Evolutionary conservation across 1,140 invertebrate species (phyloP).

Genomic region (Venturia canescens): DNA sequence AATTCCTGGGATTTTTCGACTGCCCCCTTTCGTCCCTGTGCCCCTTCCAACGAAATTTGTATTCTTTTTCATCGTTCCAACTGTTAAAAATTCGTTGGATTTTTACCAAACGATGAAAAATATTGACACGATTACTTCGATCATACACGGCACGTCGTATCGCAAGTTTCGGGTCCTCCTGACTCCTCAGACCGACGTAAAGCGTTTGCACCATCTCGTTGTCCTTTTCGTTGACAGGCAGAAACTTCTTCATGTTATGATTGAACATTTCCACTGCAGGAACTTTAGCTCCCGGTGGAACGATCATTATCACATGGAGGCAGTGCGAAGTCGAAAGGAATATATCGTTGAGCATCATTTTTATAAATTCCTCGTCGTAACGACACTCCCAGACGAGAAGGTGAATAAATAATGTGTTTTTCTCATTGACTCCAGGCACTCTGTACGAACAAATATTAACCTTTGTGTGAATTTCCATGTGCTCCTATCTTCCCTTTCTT

Average conservation of each 20-base stretch:
- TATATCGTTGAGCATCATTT: slow-evolving; percentile 75
- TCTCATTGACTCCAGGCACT: slow-evolving; percentile 68
- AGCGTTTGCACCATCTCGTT: slow-evolving; percentile 57
- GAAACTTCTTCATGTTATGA: slow-evolving; percentile 57
- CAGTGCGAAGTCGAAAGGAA: slow-evolving; percentile 77
- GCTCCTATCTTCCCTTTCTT: neutral
- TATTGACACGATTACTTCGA: neutral
- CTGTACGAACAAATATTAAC: slow-evolving; percentile 46
- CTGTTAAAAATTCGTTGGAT: neutral
- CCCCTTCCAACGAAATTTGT: too few relatives aligned
- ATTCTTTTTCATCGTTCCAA: too few relatives aligned
- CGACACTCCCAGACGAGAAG: slow-evolving; percentile 75
- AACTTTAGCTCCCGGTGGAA: slow-evolving; percentile 71
- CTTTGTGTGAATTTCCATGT: neutral
- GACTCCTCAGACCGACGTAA: slow-evolving; percentile 68
- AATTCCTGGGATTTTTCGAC: too few relatives aligned
- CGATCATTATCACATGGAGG: slow-evolving; percentile 76
- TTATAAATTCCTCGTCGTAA: slow-evolving; percentile 75
- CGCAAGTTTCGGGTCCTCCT: slow-evolving; percentile 74
- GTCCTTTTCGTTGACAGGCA: slow-evolving; percentile 38
- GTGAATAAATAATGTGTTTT: slow-evolving; percentile 79
- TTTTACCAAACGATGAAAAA: neutral
- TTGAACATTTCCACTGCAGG: slow-evolving; percentile 63
- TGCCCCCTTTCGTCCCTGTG: too few relatives aligned
- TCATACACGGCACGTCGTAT: slow-evolving; percentile 77